Percentiles rank a stretch among this genome's conserved stretches.
Conservation (phyloP, 2,797 vertebrate species). For the Melanotaenia boesemani region DNA sequence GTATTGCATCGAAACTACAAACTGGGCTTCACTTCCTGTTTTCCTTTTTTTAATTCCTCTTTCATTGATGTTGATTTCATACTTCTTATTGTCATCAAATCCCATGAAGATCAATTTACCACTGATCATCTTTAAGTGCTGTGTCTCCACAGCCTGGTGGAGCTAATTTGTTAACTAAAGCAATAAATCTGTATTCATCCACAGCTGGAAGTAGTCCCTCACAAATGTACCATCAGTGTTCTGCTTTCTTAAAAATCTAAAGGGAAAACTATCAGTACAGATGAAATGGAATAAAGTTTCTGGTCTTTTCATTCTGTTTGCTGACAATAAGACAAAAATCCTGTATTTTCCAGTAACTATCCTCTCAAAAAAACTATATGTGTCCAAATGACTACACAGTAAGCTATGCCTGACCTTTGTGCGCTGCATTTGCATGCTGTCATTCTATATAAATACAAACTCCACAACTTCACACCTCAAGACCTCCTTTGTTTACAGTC, state of each 20-base stretch:
- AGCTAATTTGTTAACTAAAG: background rate
- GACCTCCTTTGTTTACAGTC: conserved; percentile 1
- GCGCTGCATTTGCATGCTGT: conserved; percentile 53
- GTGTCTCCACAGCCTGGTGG: too few relatives aligned
- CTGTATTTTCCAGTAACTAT: background rate
- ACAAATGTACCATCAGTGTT: background rate
- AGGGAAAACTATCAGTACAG: too few relatives aligned
- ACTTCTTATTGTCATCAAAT: conserved; percentile 18
- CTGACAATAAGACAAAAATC: background rate
- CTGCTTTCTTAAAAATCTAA: too few relatives aligned
- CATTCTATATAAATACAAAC: conserved; percentile 16
- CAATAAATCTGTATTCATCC: too few relatives aligned
- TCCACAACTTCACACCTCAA: conserved; percentile 19
- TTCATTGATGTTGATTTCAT: background rate
- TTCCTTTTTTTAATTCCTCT: background rate
- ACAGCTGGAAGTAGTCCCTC: too few relatives aligned
- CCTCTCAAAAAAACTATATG: background rate
- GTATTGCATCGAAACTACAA: conserved; percentile 13
- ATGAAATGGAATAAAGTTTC: background rate
- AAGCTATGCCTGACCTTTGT: conserved; percentile 51
- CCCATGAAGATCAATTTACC: background rate
- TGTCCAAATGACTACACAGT: background rate
- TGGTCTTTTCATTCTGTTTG: conserved; percentile 21
- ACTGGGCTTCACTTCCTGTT: background rate
- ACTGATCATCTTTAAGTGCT: background rate